Conservation (phyloP, 2,113 vertebrate species). For the Pluvianellus socialis region DNA sequence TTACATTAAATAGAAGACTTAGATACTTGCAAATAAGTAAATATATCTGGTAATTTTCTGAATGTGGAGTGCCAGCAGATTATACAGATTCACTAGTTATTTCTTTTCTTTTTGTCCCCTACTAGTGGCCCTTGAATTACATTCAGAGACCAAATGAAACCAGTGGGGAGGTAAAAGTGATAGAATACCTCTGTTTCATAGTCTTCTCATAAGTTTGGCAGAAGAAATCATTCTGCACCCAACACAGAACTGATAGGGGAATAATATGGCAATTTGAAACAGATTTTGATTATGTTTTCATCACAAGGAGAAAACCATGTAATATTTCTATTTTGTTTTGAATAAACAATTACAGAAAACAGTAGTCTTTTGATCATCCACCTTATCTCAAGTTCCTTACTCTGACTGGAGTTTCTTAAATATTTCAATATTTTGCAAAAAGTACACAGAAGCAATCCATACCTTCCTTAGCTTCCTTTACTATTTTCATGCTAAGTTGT, state of each 20-base stretch:
- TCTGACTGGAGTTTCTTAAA: neutral
- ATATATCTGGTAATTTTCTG: neutral
- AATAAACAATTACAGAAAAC: neutral
- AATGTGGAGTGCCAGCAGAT: neutral
- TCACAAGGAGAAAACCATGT: neutral
- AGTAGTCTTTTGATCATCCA: neutral
- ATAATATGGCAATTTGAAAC: neutral
- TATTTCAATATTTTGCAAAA: neutral
- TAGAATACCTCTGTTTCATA: neutral
- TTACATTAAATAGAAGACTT: neutral
- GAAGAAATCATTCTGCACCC: neutral
- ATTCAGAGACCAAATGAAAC: neutral
- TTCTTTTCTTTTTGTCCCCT: neutral
- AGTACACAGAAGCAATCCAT: neutral
- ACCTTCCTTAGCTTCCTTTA: neutral
- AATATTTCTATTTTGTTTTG: neutral
- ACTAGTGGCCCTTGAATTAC: neutral
- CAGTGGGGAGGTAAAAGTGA: neutral
- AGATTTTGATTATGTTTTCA: neutral
- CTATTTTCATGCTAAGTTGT: neutral
- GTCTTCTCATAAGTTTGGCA: neutral
- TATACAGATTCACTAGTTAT: neutral
- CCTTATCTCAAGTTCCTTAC: rapidly evolving
- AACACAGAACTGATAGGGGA: neutral
- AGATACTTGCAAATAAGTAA: neutral